phyloP scores from a whole-genome alignment of 2,113 vertebrate genomes.

The Chlorodrepanis virens region DNA sequence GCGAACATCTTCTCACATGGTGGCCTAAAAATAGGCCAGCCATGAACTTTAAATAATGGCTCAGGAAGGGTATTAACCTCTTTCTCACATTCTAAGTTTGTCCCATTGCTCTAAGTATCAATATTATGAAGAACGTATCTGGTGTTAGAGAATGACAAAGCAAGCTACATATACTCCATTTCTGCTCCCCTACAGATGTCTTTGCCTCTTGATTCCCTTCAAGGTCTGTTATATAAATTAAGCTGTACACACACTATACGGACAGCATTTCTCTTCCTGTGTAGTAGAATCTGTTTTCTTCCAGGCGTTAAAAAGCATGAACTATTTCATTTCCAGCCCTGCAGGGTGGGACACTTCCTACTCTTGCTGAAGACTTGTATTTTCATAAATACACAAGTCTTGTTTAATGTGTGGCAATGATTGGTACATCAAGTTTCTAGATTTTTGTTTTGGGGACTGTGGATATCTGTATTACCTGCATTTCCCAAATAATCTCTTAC shows the following conservation, averaged over 20 bases:
- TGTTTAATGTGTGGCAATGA: not conserved
- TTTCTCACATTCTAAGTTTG: constrained; percentile 68
- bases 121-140: constrained; percentile 18
- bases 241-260: not conserved
- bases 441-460: not conserved
- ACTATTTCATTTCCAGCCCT: not conserved
- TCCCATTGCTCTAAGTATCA: constrained; percentile 38
- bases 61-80: constrained; percentile 75
- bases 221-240: not conserved
- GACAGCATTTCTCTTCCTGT: not conserved
- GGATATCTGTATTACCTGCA: not conserved
- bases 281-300: not conserved
- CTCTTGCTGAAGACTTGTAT: not conserved
- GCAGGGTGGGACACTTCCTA: not conserved
- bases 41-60: constrained; percentile 77
- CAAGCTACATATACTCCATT: not conserved
- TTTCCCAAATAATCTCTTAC: not conserved
- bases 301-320: not conserved
- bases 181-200: not conserved
- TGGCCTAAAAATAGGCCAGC: constrained; percentile 75
- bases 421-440: not conserved
- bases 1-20: constrained; percentile 67
- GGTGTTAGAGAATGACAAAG: constrained; percentile 13
- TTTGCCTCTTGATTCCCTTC: not conserved
- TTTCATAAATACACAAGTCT: not conserved